phyloP scores from a whole-genome alignment of 2,113 vertebrate genomes.

The Scytalopus superciliaris region DNA sequence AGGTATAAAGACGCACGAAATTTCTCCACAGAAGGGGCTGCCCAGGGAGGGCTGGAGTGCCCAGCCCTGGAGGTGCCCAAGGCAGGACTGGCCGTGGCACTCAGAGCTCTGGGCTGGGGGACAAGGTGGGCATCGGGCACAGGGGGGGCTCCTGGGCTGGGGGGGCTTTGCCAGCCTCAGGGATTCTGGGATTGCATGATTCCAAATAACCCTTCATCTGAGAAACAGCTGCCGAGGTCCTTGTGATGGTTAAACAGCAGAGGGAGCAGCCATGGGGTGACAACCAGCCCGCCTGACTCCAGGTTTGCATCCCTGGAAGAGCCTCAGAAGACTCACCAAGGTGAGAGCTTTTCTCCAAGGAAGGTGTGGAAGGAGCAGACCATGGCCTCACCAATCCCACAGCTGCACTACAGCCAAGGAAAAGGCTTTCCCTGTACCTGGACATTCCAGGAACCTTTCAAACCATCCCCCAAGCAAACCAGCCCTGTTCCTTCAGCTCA shows the following conservation, averaged over 20 bases:
- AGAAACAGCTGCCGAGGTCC: not conserved
- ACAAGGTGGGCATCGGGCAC: rapidly evolving
- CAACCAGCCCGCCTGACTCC: not conserved
- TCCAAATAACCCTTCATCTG: not conserved
- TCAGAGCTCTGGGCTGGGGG: not conserved
- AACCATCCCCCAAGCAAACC: not conserved
- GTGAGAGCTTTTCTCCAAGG: not conserved
- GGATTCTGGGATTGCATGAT: not conserved
- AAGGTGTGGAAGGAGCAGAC: not conserved
- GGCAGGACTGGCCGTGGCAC: not conserved
- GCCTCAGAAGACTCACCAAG: not conserved
- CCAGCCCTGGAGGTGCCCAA: not conserved
- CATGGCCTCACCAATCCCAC: not conserved
- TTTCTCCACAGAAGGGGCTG: not conserved
- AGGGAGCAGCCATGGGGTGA: not conserved
- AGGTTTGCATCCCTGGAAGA: not conserved
- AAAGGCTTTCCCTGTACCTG: not conserved
- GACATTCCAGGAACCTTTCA: not conserved
- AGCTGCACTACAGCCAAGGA: not conserved
- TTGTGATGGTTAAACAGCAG: rapidly evolving
- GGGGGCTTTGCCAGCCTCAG: not conserved
- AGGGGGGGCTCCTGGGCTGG: not conserved
- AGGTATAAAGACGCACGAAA: not conserved
- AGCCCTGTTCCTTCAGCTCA: not conserved
- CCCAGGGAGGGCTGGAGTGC: not conserved